Conservation (phyloP, 2,797 vertebrate species). For the Microctenopoma lineatum region DNA sequence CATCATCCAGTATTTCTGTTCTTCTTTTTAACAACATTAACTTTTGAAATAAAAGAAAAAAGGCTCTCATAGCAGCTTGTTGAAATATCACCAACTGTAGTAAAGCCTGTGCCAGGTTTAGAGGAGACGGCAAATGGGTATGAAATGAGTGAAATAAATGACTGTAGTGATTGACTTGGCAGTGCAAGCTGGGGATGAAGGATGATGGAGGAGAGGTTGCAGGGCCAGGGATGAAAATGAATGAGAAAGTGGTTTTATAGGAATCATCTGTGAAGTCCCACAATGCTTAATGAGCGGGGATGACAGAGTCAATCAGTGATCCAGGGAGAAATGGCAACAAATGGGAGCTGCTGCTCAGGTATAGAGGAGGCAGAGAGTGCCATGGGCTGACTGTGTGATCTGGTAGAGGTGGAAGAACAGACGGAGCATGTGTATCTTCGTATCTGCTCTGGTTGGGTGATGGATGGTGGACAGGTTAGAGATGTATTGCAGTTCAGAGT, state of each 20-base stretch:
- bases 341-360: constrained; percentile 39
- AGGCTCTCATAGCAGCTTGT: no score
- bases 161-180: constrained; percentile 5
- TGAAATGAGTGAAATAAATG: constrained; percentile 13
- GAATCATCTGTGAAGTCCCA: constrained; percentile 30
- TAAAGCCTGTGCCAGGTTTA: constrained; percentile 9
- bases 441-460: constrained; percentile 56
- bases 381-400: constrained; percentile 38
- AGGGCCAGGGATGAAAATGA: constrained; percentile 29
- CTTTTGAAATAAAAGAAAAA: background rate
- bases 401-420: constrained; percentile 5
- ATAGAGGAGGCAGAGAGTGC: constrained; percentile 40
- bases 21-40: constrained; percentile 1
- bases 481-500: constrained; percentile 37
- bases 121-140: constrained; percentile 24
- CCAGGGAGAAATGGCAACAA: constrained; percentile 46
- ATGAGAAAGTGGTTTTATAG: constrained; percentile 8
- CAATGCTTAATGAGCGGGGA: constrained; percentile 51
- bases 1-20: constrained; percentile 4
- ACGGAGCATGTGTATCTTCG: constrained; percentile 16
- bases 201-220: background rate
- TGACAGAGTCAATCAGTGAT: constrained; percentile 52
- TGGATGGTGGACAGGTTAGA: constrained; percentile 55
- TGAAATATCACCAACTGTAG: constrained; percentile 1
- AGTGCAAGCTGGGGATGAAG: constrained; percentile 9